Evolutionary conservation across 2,888 invertebrate species (phyloP).

Genomic region (Drosophila diplacantha): DNA sequence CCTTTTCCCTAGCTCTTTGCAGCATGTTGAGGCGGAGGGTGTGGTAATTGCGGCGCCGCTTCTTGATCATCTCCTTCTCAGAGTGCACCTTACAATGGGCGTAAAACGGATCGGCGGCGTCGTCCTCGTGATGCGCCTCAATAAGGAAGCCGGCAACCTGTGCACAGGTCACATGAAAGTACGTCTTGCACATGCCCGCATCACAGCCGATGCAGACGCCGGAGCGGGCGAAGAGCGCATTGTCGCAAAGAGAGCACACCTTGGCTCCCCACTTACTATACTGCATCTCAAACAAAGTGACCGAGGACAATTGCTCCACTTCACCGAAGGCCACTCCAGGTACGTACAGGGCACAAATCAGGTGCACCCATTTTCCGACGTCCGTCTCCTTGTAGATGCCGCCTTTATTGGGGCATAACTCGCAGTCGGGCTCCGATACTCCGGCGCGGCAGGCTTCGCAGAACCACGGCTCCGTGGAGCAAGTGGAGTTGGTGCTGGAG

Average conservation of each 20-base stretch:
- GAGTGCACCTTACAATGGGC: slow-evolving; percentile 97
- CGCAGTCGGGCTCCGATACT: slow-evolving; percentile 91
- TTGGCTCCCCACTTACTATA: slow-evolving; percentile 97
- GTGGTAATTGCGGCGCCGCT: slow-evolving; percentile 89
- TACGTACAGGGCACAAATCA: slow-evolving; percentile 97
- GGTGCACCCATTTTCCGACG: slow-evolving; percentile 98
- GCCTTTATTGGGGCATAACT: slow-evolving; percentile 95
- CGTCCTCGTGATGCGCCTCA: slow-evolving; percentile 94
- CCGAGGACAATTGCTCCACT: slow-evolving; percentile 92
- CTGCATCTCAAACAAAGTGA: slow-evolving; percentile 98
- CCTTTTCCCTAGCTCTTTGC: slow-evolving; percentile 80
- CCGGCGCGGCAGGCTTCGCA: slow-evolving; percentile 98
- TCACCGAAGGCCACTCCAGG: slow-evolving; percentile 98
- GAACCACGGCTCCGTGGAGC: slow-evolving; percentile 99
- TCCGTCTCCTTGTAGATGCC: slow-evolving; percentile 98
- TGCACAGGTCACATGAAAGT: slow-evolving; percentile 98
- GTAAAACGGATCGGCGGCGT: slow-evolving; percentile 97
- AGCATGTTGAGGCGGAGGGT: slow-evolving; percentile 89
- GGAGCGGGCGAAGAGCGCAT: slow-evolving; percentile 90
- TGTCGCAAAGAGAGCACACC: slow-evolving; percentile 92
- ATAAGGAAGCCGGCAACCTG: slow-evolving; percentile 95
- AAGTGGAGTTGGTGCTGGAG: slow-evolving; percentile 94
- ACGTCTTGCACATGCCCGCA: slow-evolving; percentile 98
- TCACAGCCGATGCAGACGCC: slow-evolving; percentile 99
- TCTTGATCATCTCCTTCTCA: slow-evolving; percentile 90